Conservation (phyloP, 2,888 invertebrate genomes). For the Heliconius ismenius region DNA sequence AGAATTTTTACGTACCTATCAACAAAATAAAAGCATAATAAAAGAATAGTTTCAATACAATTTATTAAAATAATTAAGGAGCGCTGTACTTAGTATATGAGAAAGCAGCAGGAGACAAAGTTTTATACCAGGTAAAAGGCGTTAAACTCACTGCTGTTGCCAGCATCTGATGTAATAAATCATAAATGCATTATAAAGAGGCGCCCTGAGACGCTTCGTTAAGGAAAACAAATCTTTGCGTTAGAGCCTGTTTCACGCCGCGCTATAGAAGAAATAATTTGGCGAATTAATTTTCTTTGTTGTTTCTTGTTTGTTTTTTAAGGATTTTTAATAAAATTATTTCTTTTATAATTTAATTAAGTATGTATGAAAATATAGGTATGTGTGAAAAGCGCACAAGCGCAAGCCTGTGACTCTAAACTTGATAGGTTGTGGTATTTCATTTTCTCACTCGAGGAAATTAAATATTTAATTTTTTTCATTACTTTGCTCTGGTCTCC, state of each 20-base stretch:
- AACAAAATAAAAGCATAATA: neutral
- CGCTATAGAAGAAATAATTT: slow-evolving; percentile 47
- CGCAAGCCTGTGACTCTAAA: too few species aligned
- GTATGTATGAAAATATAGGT: too few species aligned
- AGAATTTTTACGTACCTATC: too few species aligned
- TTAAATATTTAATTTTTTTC: too few species aligned
- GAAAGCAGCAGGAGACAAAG: slow-evolving; percentile 37
- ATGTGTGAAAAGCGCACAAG: too few species aligned
- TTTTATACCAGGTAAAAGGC: slow-evolving; percentile 49
- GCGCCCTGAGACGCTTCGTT: slow-evolving; percentile 61
- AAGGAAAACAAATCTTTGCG: slow-evolving; percentile 66
- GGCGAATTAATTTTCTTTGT: slow-evolving; percentile 29
- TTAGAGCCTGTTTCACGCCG: slow-evolving; percentile 49
- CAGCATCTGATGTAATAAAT: slow-evolving; percentile 66
- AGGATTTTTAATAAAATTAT: neutral
- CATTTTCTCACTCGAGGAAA: too few species aligned
- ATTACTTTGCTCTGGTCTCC: too few species aligned
- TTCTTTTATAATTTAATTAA: too few species aligned
- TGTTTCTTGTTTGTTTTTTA: slow-evolving; percentile 11
- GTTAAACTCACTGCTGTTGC: slow-evolving; percentile 56
- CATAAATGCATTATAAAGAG: slow-evolving; percentile 69
- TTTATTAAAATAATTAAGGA: slow-evolving; percentile 13
- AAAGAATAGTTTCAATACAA: neutral
- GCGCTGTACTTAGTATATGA: neutral
- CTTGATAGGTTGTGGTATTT: too few species aligned